Base-by-base conservation (phyloP, 2,797 vertebrate species). In the Urocyon cinereoargenteus region DNA sequence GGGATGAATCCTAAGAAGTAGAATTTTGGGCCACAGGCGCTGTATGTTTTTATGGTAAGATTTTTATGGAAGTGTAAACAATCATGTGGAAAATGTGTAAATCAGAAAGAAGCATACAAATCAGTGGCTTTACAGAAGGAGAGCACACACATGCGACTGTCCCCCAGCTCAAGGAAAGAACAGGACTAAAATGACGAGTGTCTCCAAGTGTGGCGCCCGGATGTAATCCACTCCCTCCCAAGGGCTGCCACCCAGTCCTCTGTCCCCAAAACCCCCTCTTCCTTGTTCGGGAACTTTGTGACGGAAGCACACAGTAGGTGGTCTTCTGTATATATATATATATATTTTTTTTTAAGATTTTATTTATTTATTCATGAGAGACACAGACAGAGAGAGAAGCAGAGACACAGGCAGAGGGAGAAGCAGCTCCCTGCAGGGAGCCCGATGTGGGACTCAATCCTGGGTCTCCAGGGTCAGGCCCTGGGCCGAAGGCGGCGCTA, bases 251-350 rank as follows among this genome's bases (percentile, higher is more conserved):
- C 22, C 55, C 68, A 40, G 5, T 1, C 5, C 36, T 77, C 55
- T 6, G 7, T n/a, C 26, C 4, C 66, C 7, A 0, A 0, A 6
- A n/a, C 45, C 16, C 0, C 1, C 0, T 1, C 14, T n/a, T 26
- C 61, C 57, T 4, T 40, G 12, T 19, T 8, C 24, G 9, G 2
- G 64, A 82, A 45, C 19, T 13, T 5, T 6, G 19, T 18, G 7
- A 34, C 0, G 19, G 28, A 91, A 78, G 61, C 55, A 0, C 2
- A 6, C 11, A 6, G 8, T 1, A 1, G 24, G 16, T 15, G 9
- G 0, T 22, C 53, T 72, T 49, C 36, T 49, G 26, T 34, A 11
- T 26, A 1, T 45, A n/a, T n/a, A n/a, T n/a, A n/a, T 18, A 31
- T n/a, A 24, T 36, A 22, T 18, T 45, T 45, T 45, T 45, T 45